phyloP scores from a whole-genome alignment of 2,888 invertebrate species.

The Altica lythri region DNA sequence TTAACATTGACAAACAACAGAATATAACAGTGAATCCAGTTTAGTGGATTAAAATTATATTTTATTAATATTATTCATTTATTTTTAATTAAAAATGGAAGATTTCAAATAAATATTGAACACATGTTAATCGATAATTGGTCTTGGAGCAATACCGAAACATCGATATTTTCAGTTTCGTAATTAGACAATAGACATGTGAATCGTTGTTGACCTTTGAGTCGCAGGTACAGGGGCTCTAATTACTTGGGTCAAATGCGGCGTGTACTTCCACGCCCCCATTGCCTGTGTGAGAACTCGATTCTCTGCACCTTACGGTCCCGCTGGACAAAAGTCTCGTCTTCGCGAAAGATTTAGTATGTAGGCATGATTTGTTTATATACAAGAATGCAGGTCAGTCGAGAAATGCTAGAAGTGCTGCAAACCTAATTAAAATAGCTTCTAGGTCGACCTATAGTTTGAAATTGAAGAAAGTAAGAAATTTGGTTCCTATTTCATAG shows the following conservation, averaged over 20 bases:
- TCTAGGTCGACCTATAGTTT: not conserved
- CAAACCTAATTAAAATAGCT: no score
- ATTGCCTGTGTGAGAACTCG: slow-evolving; percentile 49
- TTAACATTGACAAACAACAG: no score
- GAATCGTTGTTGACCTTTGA: slow-evolving; percentile 42
- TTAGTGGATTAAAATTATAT: no score
- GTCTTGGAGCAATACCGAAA: no score
- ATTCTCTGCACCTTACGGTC: slow-evolving; percentile 47
- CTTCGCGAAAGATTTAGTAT: slow-evolving; percentile 11
- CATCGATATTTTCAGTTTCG: slow-evolving; percentile 27
- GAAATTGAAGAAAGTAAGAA: no score
- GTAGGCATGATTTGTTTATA: not conserved
- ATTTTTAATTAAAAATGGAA: no score
- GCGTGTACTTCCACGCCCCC: slow-evolving; percentile 53
- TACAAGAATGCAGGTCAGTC: not conserved
- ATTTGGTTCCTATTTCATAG: no score
- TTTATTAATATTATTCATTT: no score
- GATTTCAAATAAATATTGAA: no score
- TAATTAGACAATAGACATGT: slow-evolving; percentile 38
- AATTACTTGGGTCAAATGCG: slow-evolving; percentile 54
- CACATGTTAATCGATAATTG: no score
- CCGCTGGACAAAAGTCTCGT: slow-evolving; percentile 29
- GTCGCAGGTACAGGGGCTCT: slow-evolving; percentile 47
- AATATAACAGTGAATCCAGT: no score
- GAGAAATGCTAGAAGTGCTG: no score